Conservation (phyloP, 2,888 invertebrate genomes). For the Danaus chrysippus region DNA sequence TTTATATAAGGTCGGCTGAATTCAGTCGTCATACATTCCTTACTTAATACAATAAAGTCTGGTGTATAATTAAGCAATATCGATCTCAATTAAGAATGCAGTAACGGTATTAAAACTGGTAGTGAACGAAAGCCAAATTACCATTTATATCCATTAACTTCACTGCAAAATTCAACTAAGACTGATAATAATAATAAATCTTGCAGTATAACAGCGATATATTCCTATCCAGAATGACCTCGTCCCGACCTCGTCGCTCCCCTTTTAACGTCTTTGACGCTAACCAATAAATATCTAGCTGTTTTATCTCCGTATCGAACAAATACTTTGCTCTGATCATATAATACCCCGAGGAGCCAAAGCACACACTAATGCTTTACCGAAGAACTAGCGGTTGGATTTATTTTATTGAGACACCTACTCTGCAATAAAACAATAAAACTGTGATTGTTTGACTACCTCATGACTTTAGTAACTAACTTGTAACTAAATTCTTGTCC, state of each 20-base stretch:
- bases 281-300: slow-evolving; percentile 34
- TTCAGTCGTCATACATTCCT: too few species aligned
- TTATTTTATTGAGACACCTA: slow-evolving; percentile 10
- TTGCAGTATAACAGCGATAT: slow-evolving; percentile 27
- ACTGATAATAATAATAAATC: slow-evolving; percentile 15
- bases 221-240: slow-evolving; percentile 32
- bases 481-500: neutral
- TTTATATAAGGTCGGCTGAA: too few species aligned
- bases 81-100: too few species aligned
- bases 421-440: neutral
- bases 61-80: too few species aligned
- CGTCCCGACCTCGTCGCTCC: slow-evolving; percentile 34
- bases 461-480: neutral
- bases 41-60: too few species aligned
- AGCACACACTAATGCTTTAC: slow-evolving; percentile 10
- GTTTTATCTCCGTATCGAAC: slow-evolving; percentile 28
- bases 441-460: neutral
- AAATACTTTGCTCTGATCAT: slow-evolving; percentile 25
- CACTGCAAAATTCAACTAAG: neutral
- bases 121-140: too few species aligned
- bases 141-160: too few species aligned
- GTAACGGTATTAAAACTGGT: too few species aligned
- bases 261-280: slow-evolving; percentile 34
- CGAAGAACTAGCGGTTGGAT: slow-evolving; percentile 8
- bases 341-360: slow-evolving; percentile 17